Evolutionary conservation across 2,797 vertebrate genomes (phyloP), one percentile per base, ranked within the genome.

Genomic region (Sebastes aleutianus): DNA sequence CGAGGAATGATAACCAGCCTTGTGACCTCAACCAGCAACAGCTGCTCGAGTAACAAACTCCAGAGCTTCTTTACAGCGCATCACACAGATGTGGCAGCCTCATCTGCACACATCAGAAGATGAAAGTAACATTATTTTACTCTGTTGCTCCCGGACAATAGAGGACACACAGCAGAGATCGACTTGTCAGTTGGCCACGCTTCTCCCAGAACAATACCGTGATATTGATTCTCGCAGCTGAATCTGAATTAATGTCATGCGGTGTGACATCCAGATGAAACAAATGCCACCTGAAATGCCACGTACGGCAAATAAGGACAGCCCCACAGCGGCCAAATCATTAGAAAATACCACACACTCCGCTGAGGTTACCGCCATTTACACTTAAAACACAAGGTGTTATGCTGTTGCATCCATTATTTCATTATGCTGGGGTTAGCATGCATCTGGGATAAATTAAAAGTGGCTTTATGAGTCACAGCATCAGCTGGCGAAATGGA

Each of bases 401-500:
- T 76, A 36, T 39, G 54, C 84, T 66, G 68, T 82, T 76, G 74
- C 79, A 74, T 83, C 80, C 70, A 70, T 84, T 88, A 74, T 86
- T 82, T 70, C 53, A 66, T 20, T 70, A 36, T 47, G 71, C 66
- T 67, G 43, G 58, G 58, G 56, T 83, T 78, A 79, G 76, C 66
- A 39, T 85, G 76, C 88, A 85, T 86, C 64, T 81, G 88, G 88
- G 88, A 85, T 82, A 63, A 88, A 91, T 90, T 89, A 86, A 87
- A 86, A 81, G 53, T n/a, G 80, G 57, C 71, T 92, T 90, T 89
- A 85, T 84, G 89, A 94, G 85, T 91, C 87, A 86, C 65, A 64
- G 75, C 80, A 87, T 87, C 80, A 79, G 83, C 79, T 78, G 87
- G 73, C 29, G 43, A 75, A 87, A 85, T 67, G 74, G 77, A 88